Conservation (phyloP, 2,888 invertebrate genomes). For the Subacronicta megacephala region DNA sequence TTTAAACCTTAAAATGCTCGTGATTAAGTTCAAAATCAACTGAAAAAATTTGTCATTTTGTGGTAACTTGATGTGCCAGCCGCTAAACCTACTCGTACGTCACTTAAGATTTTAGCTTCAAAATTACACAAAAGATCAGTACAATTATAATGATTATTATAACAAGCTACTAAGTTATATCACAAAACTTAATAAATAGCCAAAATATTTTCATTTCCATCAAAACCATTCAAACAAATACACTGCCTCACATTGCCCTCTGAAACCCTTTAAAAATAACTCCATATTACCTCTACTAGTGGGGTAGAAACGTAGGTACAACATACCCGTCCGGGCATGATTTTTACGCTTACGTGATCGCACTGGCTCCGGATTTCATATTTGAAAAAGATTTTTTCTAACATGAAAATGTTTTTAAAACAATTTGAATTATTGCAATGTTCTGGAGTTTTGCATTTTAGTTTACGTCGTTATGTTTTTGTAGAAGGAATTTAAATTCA, state of each 20-base stretch:
- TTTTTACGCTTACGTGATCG: conserved; percentile 59
- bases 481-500: too few species aligned
- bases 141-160: too few species aligned
- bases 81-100: too few species aligned
- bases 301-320: conserved; percentile 27
- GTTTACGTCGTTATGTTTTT: too few species aligned
- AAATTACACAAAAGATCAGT: too few species aligned
- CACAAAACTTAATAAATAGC: background rate
- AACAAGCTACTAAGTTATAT: background rate
- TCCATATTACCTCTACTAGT: conserved; percentile 31
- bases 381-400: conserved; percentile 58
- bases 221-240: conserved; percentile 18
- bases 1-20: too few species aligned
- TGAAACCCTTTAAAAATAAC: conserved; percentile 56
- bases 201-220: background rate
- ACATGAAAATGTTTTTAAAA: conserved; percentile 56
- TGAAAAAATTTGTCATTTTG: too few species aligned
- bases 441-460: conserved; percentile 13
- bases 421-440: conserved; percentile 28
- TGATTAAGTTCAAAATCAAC: too few species aligned
- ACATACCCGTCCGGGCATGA: conserved; percentile 55
- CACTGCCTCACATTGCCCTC: conserved; percentile 20
- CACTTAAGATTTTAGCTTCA: too few species aligned
- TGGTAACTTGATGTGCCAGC: too few species aligned
- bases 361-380: conserved; percentile 49